phyloP scores from a whole-genome alignment of 2,797 vertebrate genomes.

The Rallus crepitans region DNA sequence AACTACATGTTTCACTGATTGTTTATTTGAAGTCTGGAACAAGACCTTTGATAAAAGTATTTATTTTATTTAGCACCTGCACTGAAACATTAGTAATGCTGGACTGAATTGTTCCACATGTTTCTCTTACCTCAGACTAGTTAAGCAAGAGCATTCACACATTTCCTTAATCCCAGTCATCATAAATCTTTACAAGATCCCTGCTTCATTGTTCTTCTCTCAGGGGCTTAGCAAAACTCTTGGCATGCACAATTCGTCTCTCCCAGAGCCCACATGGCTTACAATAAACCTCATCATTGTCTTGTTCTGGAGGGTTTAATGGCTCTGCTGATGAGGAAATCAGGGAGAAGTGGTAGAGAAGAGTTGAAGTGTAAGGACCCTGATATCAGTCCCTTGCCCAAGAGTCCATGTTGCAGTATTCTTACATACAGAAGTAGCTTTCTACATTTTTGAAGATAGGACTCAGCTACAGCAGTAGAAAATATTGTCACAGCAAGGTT shows the following conservation, averaged over 20 bases:
- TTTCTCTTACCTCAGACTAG: constrained; percentile 68
- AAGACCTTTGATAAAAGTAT: constrained; percentile 56
- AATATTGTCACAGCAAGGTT: not conserved
- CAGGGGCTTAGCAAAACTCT: constrained; percentile 56
- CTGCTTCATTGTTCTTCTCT: constrained; percentile 75
- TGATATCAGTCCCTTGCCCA: not conserved
- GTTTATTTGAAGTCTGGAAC: constrained; percentile 60
- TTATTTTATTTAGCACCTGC: constrained; percentile 76
- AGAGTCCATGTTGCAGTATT: not conserved
- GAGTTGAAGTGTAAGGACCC: not conserved
- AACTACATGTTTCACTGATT: constrained; percentile 24
- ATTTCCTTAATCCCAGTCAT: constrained; percentile 72
- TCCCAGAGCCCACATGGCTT: not conserved
- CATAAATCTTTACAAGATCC: constrained; percentile 74
- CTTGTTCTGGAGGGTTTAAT: constrained; percentile 17
- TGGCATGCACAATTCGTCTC: not conserved
- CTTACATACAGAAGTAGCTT: not conserved
- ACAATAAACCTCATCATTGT: not conserved
- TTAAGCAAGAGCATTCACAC: constrained; percentile 69
- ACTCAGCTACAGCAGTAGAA: not conserved
- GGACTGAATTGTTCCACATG: constrained; percentile 77
- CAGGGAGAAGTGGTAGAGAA: not conserved
- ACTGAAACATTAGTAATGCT: constrained; percentile 66
- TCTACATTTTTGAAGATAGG: not conserved
- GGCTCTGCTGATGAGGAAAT: not conserved